Evolutionary conservation across 2,888 invertebrate species (phyloP), one percentile per base, ranked within the genome.

Genomic region (Chrysolina americana): DNA sequence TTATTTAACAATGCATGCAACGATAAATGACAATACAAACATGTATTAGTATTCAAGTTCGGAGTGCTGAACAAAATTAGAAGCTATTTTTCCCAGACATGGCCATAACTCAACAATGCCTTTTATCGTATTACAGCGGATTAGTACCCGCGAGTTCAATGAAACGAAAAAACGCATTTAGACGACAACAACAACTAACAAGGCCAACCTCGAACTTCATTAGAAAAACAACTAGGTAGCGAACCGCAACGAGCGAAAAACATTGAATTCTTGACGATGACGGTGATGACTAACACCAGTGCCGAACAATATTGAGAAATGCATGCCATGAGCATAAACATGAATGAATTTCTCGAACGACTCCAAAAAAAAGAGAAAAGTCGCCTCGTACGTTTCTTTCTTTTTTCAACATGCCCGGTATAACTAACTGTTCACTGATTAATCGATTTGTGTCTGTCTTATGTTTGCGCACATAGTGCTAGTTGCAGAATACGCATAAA

Each of bases 141-240:
- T 65, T 53, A 53, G 47, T 21, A 23, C 19, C 13, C 13, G 17
- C 47, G 47, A 28, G 71, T 71, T 71, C 71, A 71, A 66, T 41
- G 71, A n/a, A 71, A 71, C 71, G 66, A 71, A 63, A 66, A 71
- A 36, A 53, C 44, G 59, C 56, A 65, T 59, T 66, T 48, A 66
- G 63, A 64, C 15, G 41, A 63, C 47, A 65, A 65, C 44, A 65
- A 65, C 50, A 68, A 69, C 70, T 63, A 53, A 66, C 72, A 72
- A 72, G 70, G 72, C 59, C 69, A 65, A 59, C 50, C 15, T 36
- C 44, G 44, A 68, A 70, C 56, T 68, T 73, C 73, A 68, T 76
- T 73, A 76, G 71, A 76, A 76, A 76, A 76, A 76, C 73, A 75
- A 75, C 70, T 72, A 72, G 63, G 72, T 74, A 70, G 70, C 19